Evolutionary conservation across 1,140 invertebrate species (phyloP).

Genomic region (Trichonephila clavata): DNA sequence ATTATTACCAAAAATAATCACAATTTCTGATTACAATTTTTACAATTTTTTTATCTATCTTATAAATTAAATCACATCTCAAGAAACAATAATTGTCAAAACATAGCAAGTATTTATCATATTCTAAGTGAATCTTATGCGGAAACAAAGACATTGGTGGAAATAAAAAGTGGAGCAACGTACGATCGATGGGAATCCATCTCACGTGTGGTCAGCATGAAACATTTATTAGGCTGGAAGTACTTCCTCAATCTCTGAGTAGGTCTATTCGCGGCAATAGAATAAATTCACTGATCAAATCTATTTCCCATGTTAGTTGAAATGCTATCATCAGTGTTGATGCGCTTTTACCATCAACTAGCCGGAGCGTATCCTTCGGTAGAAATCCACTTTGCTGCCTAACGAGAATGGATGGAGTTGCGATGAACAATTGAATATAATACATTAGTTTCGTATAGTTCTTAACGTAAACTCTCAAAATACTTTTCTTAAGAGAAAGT

Average conservation of each 20-base stretch:
- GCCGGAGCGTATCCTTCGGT: background rate
- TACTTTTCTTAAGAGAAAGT: too few relatives aligned
- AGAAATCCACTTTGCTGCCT: background rate
- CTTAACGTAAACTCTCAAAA: background rate
- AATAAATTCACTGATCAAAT: constrained; percentile 22
- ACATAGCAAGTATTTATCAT: background rate
- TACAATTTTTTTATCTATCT: too few relatives aligned
- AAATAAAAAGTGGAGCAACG: background rate
- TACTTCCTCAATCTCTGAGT: constrained; percentile 30
- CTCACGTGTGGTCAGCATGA: constrained; percentile 17
- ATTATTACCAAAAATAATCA: too few relatives aligned
- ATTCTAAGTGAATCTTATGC: background rate
- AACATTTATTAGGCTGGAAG: constrained; percentile 23
- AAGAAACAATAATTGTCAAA: background rate
- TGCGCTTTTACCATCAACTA: background rate
- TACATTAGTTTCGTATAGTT: background rate
- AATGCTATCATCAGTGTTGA: background rate
- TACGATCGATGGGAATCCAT: background rate
- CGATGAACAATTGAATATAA: background rate
- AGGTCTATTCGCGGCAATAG: background rate
- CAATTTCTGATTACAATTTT: too few relatives aligned
- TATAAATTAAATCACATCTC: too few relatives aligned
- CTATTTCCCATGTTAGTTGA: background rate
- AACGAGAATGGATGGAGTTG: background rate
- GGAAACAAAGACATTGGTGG: background rate